These are phyloP conservation scores for Intellagama lesueurii DNA, from an alignment of 2,797 vertebrate genomes.

Conservation along the genomic window DNA sequence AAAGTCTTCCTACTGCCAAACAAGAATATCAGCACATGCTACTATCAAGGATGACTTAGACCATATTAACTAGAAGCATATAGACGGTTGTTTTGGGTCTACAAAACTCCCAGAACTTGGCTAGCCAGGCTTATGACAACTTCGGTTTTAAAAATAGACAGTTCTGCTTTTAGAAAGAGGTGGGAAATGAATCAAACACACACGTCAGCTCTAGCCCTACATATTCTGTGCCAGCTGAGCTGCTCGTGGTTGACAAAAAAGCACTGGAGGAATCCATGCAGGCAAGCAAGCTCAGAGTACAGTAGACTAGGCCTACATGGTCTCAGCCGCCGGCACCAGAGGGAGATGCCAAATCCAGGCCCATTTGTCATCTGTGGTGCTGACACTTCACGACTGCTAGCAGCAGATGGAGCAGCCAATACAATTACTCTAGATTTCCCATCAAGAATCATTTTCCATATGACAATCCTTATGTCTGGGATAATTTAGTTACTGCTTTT, in stretches of 20 bases:
- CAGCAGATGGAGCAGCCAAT: constrained; percentile 2
- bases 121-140: too few relatives aligned
- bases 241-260: neutral
- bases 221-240: neutral
- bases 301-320: neutral
- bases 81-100: too few relatives aligned
- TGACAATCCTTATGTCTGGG: neutral
- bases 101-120: too few relatives aligned
- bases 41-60: too few relatives aligned
- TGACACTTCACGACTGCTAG: neutral
- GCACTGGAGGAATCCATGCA: neutral
- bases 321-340: neutral
- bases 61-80: too few relatives aligned
- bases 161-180: neutral
- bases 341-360: neutral
- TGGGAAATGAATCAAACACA: neutral
- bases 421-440: neutral
- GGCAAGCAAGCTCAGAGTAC: neutral
- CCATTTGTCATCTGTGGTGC: neutral
- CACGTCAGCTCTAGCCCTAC: neutral
- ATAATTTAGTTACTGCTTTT: neutral
- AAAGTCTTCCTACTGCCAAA: too few relatives aligned
- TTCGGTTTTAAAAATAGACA: too few relatives aligned
- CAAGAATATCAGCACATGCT: too few relatives aligned
- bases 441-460: neutral